Conservation (phyloP, 2,888 invertebrate species). For the Chalcis sispes region DNA sequence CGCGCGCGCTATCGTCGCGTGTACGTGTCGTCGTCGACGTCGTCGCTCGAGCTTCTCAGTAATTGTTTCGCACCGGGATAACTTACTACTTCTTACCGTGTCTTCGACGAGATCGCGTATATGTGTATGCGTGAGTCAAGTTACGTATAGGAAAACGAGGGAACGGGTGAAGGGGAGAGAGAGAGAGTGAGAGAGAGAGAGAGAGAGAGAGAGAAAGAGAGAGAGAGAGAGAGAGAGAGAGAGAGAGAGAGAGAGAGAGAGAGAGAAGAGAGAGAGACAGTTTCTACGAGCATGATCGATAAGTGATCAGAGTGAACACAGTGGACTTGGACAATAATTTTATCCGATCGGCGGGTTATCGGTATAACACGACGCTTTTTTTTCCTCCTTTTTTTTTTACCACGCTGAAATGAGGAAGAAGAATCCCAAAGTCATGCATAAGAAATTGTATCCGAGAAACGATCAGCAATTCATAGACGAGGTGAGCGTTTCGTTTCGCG, state of each 20-base stretch:
- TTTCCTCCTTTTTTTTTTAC: neutral
- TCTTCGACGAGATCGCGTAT: neutral
- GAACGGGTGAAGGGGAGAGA: no score
- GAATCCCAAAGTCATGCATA: constrained; percentile 72
- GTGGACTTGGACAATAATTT: constrained; percentile 27
- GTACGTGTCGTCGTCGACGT: constrained; percentile 17
- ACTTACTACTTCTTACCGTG: constrained; percentile 32
- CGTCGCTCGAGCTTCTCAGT: constrained; percentile 48
- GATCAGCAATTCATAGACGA: constrained; percentile 19
- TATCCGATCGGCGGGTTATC: neutral
- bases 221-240: no score
- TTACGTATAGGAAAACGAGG: no score
- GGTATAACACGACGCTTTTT: neutral
- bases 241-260: no score
- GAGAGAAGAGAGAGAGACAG: no score
- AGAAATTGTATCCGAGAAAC: constrained; percentile 61
- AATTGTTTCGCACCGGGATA: constrained; percentile 59
- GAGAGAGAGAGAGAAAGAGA: no score
- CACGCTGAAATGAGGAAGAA: constrained; percentile 72
- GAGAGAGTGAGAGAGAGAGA: no score
- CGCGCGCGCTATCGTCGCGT: no score
- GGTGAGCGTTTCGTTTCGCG: neutral
- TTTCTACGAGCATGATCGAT: constrained; percentile 58
- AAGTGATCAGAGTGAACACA: constrained; percentile 57
- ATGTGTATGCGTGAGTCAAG: no score